A percentile compares a stretch with the other conserved stretches of the same genome.
Conservation (phyloP, 2,797 vertebrate species). For the Chanos chanos region DNA sequence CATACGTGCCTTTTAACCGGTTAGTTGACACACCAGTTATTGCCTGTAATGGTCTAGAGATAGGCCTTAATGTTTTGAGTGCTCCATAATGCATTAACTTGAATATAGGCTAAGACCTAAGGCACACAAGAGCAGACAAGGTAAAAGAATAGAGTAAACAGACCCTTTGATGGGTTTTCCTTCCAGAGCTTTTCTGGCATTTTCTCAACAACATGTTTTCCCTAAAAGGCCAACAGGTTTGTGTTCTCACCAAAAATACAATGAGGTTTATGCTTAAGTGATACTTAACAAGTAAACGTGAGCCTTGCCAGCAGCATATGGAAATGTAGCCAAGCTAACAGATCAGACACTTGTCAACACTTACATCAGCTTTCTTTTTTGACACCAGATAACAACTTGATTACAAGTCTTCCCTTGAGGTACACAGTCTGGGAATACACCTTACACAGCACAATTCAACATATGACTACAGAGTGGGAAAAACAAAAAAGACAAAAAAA, state of each 20-base stretch:
- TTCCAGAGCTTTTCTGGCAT: too few species aligned
- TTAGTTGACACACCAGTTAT: not conserved
- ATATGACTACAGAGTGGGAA: too few species aligned
- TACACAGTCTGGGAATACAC: not conserved
- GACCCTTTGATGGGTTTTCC: too few species aligned
- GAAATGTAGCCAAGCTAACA: conserved; percentile 20
- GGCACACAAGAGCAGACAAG: not conserved
- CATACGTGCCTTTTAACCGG: not conserved
- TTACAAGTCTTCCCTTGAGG: not conserved
- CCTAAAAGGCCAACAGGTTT: too few species aligned
- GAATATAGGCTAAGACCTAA: not conserved
- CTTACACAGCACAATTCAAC: too few species aligned
- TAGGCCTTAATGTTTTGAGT: conserved; percentile 12
- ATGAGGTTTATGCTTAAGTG: not conserved
- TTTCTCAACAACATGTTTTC: too few species aligned
- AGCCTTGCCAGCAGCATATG: not conserved
- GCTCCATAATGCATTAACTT: conserved; percentile 10
- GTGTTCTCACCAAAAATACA: not conserved
- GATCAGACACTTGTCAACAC: conserved; percentile 9
- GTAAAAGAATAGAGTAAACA: too few species aligned
- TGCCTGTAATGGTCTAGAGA: too few species aligned
- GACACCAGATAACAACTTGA: not conserved
- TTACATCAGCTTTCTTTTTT: too few species aligned
- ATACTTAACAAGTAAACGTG: not conserved
- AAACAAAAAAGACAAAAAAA: too few species aligned